Conservation (phyloP, 1,140 invertebrate genomes). For the Caenorhabditis latens region DNA sequence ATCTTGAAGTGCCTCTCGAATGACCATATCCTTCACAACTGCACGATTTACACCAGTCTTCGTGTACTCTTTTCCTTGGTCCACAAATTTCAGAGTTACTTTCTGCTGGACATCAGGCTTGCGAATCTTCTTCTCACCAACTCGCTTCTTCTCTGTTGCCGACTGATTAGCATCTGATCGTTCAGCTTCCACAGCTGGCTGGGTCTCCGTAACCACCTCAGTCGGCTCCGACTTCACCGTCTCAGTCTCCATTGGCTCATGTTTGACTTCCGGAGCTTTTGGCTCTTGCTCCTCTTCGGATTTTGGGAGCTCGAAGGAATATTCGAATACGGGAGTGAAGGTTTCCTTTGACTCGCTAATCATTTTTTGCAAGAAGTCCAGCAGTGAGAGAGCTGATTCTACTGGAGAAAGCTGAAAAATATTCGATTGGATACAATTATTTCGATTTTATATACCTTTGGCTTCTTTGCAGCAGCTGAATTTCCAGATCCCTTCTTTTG, state of each 20-base stretch:
- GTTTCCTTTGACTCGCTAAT: not conserved
- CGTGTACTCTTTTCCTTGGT: constrained; percentile 21
- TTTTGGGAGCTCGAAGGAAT: not conserved
- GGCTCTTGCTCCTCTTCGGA: not conserved
- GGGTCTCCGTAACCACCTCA: too few species aligned
- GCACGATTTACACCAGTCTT: not conserved
- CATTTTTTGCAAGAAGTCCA: constrained; percentile 29
- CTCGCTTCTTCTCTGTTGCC: not conserved
- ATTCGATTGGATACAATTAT: not conserved
- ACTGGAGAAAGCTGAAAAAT: constrained; percentile 36
- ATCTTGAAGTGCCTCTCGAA: constrained; percentile 28
- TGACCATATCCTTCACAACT: not conserved
- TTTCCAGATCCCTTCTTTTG: not conserved
- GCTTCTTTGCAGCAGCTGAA: not conserved
- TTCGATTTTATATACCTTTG: not conserved
- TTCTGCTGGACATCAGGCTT: not conserved
- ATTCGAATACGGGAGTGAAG: constrained; percentile 40
- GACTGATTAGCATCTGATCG: too few species aligned
- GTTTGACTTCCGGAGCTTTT: not conserved
- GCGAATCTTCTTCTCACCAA: too few species aligned
- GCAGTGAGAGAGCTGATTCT: constrained; percentile 38
- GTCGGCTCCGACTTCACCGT: not conserved
- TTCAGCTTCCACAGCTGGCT: not conserved
- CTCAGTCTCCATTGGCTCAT: not conserved
- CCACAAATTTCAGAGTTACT: not conserved